Conservation (phyloP, 2,888 invertebrate species). For the Tribolium freemani region DNA sequence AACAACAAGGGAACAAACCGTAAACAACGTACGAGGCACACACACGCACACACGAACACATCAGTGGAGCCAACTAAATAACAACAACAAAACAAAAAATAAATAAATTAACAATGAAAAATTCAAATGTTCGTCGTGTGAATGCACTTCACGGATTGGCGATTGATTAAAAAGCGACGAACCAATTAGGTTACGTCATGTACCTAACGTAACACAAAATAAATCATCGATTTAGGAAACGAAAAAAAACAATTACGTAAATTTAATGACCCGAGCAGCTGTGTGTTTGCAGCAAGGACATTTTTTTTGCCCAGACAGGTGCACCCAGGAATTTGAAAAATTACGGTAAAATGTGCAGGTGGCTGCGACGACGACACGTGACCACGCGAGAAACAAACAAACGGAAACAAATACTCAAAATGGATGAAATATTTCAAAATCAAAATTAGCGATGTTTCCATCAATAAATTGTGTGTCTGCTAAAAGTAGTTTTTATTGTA, state of each 20-base stretch:
- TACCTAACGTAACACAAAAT: background rate
- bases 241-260: background rate
- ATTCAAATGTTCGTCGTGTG: background rate
- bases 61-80: constrained; percentile 50
- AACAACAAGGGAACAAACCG: constrained; percentile 56
- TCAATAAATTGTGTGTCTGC: too few relatives aligned
- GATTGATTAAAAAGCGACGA: constrained; percentile 21
- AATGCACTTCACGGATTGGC: constrained; percentile 14
- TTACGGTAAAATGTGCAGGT: background rate
- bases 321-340: background rate
- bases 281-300: background rate
- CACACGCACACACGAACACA: constrained; percentile 58
- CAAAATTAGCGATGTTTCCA: too few relatives aligned
- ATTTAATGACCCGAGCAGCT: background rate
- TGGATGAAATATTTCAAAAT: too few relatives aligned
- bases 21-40: constrained; percentile 59
- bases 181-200: constrained; percentile 1
- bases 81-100: constrained; percentile 41
- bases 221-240: background rate
- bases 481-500: too few relatives aligned
- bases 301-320: background rate
- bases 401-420: too few relatives aligned
- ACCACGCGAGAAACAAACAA: background rate
- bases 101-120: constrained; percentile 34
- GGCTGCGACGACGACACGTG: background rate